Base-by-base conservation (phyloP, 37 sponge, comb jelly and placozoan genomes). In the Halisarca cf. caerulea region DNA sequence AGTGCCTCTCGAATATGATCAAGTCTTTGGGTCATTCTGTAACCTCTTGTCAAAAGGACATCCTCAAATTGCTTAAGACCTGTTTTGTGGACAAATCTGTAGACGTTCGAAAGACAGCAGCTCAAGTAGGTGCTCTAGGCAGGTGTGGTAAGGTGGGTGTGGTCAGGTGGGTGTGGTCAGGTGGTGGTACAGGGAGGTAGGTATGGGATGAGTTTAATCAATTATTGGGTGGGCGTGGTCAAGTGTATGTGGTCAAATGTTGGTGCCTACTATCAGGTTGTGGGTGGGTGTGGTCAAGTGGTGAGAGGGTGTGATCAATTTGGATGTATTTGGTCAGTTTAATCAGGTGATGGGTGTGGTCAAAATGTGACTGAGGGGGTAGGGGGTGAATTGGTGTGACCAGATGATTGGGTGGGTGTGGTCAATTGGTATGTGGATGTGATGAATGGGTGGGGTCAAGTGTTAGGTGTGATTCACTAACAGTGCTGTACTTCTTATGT, bases 11-110 rank as follows among this genome's bases (percentile, higher is more conserved):
- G 11, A 45, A 86, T 3, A 32, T 98, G 59, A 71, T 99, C n/a
- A 42, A 38, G 24, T 97, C 95, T 0, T 86, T 99, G 47, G 95
- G 95, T 21, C 66, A 84, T 3, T 92, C 95, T 17, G 91, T 95
- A 11, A 45, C 92, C 53, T 93, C 95, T 41, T 86, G 84, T 17
- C 94, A 96, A 85, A 96, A 95, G 61, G 99, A 99, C 42, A 85
- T 99, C 55, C 89, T 88, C 69, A 96, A 95, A 86, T 59, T 86
- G 40, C 54, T 94, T 18, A 74, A 85, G 53, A 88, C 59, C 57
- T 78, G 85, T 47, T 80, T 96, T 68, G 66, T 79, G 6, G 99
- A 99, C 64, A 89, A 88, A 59, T 80, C 89, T 0, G 14, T 90
- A 66, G 43, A 58, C 41, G 98, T 95, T 55, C 59, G 94, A 30